phyloP scores from a whole-genome alignment of 1,140 invertebrate genomes.

The Onthophagus taurus region DNA sequence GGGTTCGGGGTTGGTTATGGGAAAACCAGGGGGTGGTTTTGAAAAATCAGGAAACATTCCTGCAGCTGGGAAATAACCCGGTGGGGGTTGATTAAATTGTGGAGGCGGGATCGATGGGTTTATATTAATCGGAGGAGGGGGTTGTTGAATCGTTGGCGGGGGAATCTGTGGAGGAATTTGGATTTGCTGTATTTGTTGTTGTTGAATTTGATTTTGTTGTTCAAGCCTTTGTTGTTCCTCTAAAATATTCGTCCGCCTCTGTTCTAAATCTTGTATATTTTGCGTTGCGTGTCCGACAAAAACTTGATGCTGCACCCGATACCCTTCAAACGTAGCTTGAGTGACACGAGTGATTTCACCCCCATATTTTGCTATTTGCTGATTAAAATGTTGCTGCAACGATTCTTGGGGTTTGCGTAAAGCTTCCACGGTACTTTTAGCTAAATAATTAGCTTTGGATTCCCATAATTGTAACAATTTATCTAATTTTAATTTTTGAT shows the following conservation, averaged over 20 bases:
- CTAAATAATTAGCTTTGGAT: conserved; percentile 91
- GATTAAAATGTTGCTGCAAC: conserved; percentile 76
- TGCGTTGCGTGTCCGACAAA: conserved; percentile 85
- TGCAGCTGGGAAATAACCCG: conserved; percentile 44
- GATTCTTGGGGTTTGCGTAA: conserved; percentile 67
- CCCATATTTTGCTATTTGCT: conserved; percentile 68
- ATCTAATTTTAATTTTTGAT: conserved; percentile 80
- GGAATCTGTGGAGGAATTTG: conserved; percentile 32
- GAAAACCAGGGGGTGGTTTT: conserved; percentile 75
- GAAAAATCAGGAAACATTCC: conserved; percentile 65
- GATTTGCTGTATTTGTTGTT: conserved; percentile 28
- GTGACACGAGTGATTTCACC: conserved; percentile 52
- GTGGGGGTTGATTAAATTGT: conserved; percentile 46
- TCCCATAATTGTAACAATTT: conserved; percentile 93
- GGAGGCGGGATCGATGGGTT: conserved; percentile 24
- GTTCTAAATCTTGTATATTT: conserved; percentile 74
- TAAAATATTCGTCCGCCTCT: conserved; percentile 67
- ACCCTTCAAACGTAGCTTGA: conserved; percentile 45
- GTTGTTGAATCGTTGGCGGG: conserved; percentile 15
- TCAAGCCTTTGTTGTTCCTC: conserved; percentile 43
- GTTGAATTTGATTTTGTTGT: conserved; percentile 30
- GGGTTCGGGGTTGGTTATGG: conserved; percentile 42
- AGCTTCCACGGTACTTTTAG: conserved; percentile 72
- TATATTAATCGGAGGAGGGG: conserved; percentile 19
- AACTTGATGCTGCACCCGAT: conserved; percentile 89